These are phyloP conservation scores for Drosophila lowei DNA, from an alignment of 1,140 invertebrate genomes.

Conservation along the genomic window DNA sequence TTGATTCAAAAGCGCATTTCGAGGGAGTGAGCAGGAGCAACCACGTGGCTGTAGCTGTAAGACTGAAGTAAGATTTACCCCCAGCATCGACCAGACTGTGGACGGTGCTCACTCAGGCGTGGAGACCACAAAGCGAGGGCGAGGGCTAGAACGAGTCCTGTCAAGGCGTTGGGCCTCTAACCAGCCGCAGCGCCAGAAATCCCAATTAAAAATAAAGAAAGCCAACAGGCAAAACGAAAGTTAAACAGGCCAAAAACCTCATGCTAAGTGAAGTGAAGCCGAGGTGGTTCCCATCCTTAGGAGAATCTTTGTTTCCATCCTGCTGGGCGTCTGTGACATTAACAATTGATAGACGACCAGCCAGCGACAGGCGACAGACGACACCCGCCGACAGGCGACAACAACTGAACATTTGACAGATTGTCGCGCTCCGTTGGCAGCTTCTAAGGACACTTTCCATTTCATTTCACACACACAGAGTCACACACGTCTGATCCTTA, in stretches of 20 bases:
- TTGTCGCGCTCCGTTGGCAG: slow-evolving; percentile 63
- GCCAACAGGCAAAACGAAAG: slow-evolving; percentile 68
- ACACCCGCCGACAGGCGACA: slow-evolving; percentile 12
- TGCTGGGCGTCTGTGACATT: slow-evolving; percentile 70
- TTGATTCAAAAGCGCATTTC: slow-evolving; percentile 77
- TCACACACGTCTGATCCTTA: slow-evolving; percentile 32
- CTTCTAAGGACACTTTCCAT: slow-evolving; percentile 59
- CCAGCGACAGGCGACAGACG: slow-evolving; percentile 21
- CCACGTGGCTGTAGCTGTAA: slow-evolving; percentile 52
- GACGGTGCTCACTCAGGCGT: slow-evolving; percentile 47
- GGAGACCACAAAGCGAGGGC: slow-evolving; percentile 53
- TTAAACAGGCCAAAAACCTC: slow-evolving; percentile 66
- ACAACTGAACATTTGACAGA: slow-evolving; percentile 64
- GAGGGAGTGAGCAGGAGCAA: slow-evolving; percentile 31
- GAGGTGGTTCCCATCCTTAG: slow-evolving; percentile 11
- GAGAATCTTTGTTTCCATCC: slow-evolving; percentile 35
- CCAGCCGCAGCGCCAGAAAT: slow-evolving; percentile 48
- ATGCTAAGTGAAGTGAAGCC: slow-evolving; percentile 39
- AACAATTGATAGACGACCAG: slow-evolving; percentile 72
- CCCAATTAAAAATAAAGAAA: slow-evolving; percentile 80
- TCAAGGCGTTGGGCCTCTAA: slow-evolving; percentile 60
- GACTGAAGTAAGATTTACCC: neutral
- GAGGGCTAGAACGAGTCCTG: slow-evolving; percentile 32
- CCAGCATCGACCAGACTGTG: slow-evolving; percentile 27
- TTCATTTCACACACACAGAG: slow-evolving; percentile 49